phyloP scores from a whole-genome alignment of 1,140 invertebrate species.

The Listronotus oregonensis region DNA sequence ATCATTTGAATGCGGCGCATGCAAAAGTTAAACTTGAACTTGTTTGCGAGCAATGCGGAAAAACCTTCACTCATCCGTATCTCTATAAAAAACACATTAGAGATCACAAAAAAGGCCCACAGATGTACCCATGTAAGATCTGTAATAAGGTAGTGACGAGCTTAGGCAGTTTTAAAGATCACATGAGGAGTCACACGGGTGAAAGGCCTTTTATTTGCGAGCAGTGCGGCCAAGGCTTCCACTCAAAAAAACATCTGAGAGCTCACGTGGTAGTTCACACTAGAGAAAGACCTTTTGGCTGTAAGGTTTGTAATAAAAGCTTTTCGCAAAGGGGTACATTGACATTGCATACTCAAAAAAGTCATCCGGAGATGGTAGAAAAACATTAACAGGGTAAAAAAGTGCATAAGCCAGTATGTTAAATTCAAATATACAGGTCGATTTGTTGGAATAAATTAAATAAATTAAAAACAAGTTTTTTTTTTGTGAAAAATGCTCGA shows the following conservation, averaged over 20 bases:
- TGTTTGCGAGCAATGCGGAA: no score
- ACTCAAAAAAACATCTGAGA: slow-evolving; percentile 38
- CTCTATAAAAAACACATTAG: no score
- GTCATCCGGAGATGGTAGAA: slow-evolving; percentile 41
- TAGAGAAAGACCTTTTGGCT: slow-evolving; percentile 46
- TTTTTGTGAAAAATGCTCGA: no score
- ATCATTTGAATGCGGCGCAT: no score
- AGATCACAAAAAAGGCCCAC: no score
- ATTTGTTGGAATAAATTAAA: no score
- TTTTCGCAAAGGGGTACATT: slow-evolving; percentile 44
- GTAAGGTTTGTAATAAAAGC: slow-evolving; percentile 51
- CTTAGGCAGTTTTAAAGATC: slow-evolving; percentile 23
- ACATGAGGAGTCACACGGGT: slow-evolving; percentile 49
- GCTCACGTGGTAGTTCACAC: slow-evolving; percentile 42
- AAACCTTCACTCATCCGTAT: no score
- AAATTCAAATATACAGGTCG: no score
- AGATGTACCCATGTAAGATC: background rate
- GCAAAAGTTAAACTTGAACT: no score
- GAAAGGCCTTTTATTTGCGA: slow-evolving; percentile 58
- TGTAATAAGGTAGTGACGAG: slow-evolving; percentile 10
- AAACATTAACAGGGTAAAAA: background rate
- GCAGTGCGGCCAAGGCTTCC: slow-evolving; percentile 46
- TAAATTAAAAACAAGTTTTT: no score
- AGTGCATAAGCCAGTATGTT: no score
- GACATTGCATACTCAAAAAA: slow-evolving; percentile 39